phyloP scores from a whole-genome alignment of 2,113 vertebrate genomes.

The Ellobius talpinus region DNA sequence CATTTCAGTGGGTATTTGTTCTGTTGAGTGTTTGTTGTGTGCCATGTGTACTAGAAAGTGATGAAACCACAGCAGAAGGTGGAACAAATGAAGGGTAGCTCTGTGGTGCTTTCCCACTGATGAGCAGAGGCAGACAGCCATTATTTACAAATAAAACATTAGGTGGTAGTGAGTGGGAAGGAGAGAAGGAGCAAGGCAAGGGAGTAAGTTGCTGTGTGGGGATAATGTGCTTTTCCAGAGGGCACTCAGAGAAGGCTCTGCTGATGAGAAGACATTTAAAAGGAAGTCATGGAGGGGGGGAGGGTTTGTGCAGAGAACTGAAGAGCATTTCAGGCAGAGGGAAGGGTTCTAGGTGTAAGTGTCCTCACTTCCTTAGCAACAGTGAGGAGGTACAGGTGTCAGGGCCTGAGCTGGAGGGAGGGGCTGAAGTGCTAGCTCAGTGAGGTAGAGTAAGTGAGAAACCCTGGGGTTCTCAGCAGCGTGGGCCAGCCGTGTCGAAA shows the following conservation, averaged over 20 bases:
- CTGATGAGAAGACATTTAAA: neutral
- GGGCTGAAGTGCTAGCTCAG: neutral
- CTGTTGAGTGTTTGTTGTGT: neutral
- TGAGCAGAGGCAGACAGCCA: neutral
- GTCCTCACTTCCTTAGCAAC: neutral
- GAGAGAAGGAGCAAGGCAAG: neutral
- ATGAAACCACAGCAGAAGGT: neutral
- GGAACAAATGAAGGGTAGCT: neutral
- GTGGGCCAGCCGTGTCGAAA: neutral
- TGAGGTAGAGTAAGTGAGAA: neutral
- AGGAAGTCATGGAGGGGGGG: neutral
- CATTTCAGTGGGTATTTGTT: neutral
- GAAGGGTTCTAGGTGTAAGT: neutral
- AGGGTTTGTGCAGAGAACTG: neutral
- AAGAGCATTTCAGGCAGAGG: neutral
- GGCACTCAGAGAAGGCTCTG: neutral
- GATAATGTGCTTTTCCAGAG: fast-evolving
- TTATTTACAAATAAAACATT: neutral
- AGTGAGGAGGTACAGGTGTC: neutral
- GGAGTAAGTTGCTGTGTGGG: neutral
- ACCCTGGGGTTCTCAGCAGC: neutral
- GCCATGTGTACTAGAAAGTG: neutral
- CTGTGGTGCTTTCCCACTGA: neutral
- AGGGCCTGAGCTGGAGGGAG: neutral
- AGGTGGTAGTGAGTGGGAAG: neutral